Conservation (phyloP, 1,140 invertebrate genomes). For the Gerris buenoi region DNA sequence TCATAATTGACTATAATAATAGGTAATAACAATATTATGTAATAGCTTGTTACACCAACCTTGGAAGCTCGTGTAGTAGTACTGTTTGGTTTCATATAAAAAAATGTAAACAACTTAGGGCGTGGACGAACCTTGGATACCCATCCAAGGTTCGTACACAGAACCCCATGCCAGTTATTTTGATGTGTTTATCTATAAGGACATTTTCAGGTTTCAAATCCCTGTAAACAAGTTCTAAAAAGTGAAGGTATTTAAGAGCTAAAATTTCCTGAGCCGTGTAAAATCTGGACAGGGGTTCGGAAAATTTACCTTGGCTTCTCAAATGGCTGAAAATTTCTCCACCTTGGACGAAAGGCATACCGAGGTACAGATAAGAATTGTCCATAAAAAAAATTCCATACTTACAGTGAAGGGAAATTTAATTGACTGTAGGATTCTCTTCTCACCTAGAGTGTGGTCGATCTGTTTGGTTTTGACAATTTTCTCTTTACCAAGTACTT, state of each 20-base stretch:
- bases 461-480: conserved; percentile 75
- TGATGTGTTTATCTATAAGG: conserved; percentile 49
- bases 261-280: conserved; percentile 85
- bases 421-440: conserved; percentile 60
- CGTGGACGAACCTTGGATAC: too few species aligned
- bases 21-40: too few species aligned
- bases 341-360: conserved; percentile 62
- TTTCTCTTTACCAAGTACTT: conserved; percentile 71
- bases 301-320: conserved; percentile 52
- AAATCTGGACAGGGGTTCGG: conserved; percentile 68
- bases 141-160: too few species aligned
- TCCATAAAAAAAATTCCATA: conserved; percentile 75
- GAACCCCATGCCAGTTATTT: conserved; percentile 21
- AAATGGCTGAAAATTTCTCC: conserved; percentile 74
- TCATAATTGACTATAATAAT: too few species aligned
- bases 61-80: too few species aligned
- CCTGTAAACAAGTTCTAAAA: conserved; percentile 75
- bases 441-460: conserved; percentile 71
- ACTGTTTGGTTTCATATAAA: too few species aligned
- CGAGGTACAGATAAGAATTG: conserved; percentile 69
- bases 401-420: conserved; percentile 70
- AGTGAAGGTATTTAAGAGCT: conserved; percentile 86
- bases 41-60: too few species aligned
- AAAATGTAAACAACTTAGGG: too few species aligned
- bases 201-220: conserved; percentile 97